phyloP scores from a whole-genome alignment of 2,113 vertebrate genomes.

The Monopterus albus region DNA sequence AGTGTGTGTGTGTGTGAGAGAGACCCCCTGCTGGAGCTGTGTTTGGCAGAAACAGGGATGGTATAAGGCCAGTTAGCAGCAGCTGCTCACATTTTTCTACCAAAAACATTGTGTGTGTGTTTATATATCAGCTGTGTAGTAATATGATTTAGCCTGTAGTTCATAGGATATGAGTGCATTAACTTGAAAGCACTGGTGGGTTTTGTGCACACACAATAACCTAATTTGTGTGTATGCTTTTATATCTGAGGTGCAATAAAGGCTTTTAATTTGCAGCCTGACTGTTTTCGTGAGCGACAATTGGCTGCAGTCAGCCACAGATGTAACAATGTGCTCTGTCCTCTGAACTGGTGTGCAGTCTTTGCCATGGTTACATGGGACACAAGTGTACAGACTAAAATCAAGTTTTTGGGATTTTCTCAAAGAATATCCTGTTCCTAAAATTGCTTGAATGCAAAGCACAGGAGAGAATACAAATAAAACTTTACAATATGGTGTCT shows the following conservation, averaged over 20 bases:
- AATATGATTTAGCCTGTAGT: neutral
- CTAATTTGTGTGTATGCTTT: neutral
- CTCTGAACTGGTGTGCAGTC: too few species aligned
- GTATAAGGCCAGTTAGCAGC: conserved; percentile 51
- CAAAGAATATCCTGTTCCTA: neutral
- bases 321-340: neutral
- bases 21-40: conserved; percentile 36
- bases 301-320: neutral
- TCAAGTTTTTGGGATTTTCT: neutral
- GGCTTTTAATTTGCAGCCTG: neutral
- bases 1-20: conserved; percentile 18
- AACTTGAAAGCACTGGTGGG: neutral
- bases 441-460: too few species aligned
- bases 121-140: conserved; percentile 2
- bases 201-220: neutral
- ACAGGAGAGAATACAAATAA: too few species aligned
- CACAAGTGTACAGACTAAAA: neutral
- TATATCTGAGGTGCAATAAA: neutral
- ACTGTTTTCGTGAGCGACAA: neutral
- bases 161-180: too few species aligned
- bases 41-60: conserved; percentile 37
- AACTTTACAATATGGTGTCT: too few species aligned
- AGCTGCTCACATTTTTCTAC: conserved; percentile 53
- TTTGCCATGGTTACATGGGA: too few species aligned
- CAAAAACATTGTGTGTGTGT: conserved; percentile 21